Evolutionary conservation across 2,888 invertebrate genomes (phyloP), one percentile per base, ranked within the genome.

Genomic region (Corythucha ciliata): DNA sequence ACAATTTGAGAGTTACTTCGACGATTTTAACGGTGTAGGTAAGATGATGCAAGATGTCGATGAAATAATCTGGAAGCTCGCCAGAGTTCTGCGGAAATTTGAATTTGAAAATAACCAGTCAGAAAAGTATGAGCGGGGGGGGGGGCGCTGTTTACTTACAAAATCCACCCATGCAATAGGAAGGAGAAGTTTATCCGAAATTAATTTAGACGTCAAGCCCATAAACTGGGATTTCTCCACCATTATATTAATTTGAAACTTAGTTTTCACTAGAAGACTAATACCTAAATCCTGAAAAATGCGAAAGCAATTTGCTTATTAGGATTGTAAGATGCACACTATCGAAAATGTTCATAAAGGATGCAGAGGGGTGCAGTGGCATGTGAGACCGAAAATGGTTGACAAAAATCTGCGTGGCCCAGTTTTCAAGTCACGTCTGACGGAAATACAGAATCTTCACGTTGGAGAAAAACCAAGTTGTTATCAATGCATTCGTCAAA

Each of bases 1-100:
- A 26, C 56, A 53, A 56, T 37, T 53, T 53, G 5, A 56, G 37
- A 26, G 50, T 8, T 32, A 26, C 47, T 51, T 56, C 50, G 14
- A 50, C 51, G 26, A 45, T 40, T n/a, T 42, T 53, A 8, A 50
- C 53, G 12, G 56, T 56, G 22, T 47, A 56, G 4, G 56, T 56
- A 18, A 56, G 24, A 25, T 56, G 56, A 33, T 56, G 51, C 25
- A 56, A 27, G 21, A 46, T 47, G 26, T 56, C 47, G 14, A 53
- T 39, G 27, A 56, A 56, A 18, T 47, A 22, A n/a, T 56, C 53
- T 5, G 50, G 41, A 34, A 56, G 46, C 16, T 49, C 49, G 26
- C 56, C 56, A n/a, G 56, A 53, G 32, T 56, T 53, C 56, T 56
- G 26, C 7, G n/a, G n/a, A n/a, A n/a, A n/a, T n/a, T n/a, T n/a